Evolutionary conservation across 2,797 vertebrate species (phyloP).

Genomic region (Todus mexicanus): DNA sequence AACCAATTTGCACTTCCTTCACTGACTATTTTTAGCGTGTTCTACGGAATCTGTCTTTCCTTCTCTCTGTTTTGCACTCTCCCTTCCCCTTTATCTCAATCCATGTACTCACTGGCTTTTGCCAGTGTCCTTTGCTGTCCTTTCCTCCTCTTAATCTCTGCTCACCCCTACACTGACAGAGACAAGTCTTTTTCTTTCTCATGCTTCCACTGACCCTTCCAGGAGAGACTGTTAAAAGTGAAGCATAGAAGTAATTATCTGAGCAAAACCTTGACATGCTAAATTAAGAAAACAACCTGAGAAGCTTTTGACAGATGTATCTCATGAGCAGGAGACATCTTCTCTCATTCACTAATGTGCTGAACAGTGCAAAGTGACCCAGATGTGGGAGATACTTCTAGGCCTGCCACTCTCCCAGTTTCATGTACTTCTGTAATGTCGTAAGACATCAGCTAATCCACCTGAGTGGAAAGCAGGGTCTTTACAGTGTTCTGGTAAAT

Average conservation of each 20-base stretch:
- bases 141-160: background rate
- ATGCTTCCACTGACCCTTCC: background rate
- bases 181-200: background rate
- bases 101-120: background rate
- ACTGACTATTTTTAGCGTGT: slow-evolving; percentile 28
- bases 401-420: background rate
- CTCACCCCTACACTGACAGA: background rate
- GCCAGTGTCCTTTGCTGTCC: background rate
- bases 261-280: background rate
- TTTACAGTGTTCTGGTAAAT: background rate
- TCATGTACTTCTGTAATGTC: background rate
- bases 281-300: background rate
- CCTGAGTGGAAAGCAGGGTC: background rate
- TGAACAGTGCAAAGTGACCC: background rate
- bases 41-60: background rate
- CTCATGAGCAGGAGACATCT: background rate
- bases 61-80: background rate
- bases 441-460: background rate
- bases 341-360: background rate
- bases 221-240: background rate
- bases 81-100: background rate
- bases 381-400: background rate
- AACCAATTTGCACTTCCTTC: slow-evolving; percentile 13
- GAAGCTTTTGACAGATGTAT: background rate
- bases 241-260: background rate